phyloP scores from a whole-genome alignment of 2,113 vertebrate species.

The Collichthys lucidus region DNA sequence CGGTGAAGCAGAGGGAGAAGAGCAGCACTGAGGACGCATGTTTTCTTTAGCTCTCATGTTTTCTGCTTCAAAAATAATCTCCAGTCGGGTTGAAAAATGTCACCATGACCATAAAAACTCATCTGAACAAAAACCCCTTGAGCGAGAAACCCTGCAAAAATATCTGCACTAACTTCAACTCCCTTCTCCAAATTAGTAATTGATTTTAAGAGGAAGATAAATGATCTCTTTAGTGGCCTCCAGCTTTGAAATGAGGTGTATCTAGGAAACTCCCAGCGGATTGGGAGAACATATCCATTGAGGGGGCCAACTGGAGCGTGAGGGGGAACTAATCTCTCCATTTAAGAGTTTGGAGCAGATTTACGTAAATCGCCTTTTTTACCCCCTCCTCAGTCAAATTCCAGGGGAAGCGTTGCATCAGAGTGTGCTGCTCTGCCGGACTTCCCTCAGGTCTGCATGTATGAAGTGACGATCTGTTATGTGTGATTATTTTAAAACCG shows the following conservation, averaged over 20 bases:
- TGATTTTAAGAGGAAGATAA: conserved; percentile 55
- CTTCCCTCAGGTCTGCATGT: not conserved
- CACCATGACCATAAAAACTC: not conserved
- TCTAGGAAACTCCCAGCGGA: conserved; percentile 88
- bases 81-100: not conserved
- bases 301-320: conserved; percentile 92
- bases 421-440: conserved; percentile 58
- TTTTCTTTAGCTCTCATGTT: conserved; percentile 5
- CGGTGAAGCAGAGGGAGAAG: not conserved
- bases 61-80: conserved; percentile 21
- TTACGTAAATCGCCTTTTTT: conserved; percentile 85
- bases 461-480: not conserved
- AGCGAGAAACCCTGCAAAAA: not conserved
- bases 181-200: conserved; percentile 27
- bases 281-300: conserved; percentile 88
- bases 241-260: conserved; percentile 85
- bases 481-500: not conserved
- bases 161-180: not conserved
- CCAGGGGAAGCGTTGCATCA: conserved; percentile 83
- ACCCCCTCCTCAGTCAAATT: conserved; percentile 78
- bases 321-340: conserved; percentile 93
- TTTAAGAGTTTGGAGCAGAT: conserved; percentile 93
- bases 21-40: not conserved
- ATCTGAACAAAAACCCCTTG: not conserved
- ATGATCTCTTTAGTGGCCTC: conserved; percentile 72